Evolutionary conservation across 2,113 vertebrate species (phyloP).

Genomic region (Syngnathoides biaculeatus): DNA sequence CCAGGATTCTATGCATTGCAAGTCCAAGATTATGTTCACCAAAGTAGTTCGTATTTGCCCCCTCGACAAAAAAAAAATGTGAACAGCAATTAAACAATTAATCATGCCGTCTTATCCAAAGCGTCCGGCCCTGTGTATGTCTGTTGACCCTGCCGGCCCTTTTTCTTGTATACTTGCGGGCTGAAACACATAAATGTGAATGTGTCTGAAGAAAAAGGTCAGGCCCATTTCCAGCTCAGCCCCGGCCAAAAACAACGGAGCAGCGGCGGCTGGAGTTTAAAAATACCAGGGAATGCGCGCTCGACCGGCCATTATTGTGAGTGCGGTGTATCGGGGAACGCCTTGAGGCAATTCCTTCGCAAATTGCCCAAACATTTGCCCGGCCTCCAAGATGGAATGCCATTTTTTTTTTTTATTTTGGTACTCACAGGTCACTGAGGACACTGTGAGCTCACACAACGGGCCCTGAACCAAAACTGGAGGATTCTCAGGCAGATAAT

Average conservation of each 20-base stretch:
- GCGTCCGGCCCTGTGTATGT: not conserved
- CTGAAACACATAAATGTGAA: conserved; percentile 47
- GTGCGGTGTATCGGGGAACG: not conserved
- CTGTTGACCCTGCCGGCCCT: not conserved
- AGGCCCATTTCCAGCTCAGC: not conserved
- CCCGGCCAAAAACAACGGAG: conserved; percentile 36
- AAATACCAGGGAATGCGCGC: conserved; percentile 33
- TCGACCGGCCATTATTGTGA: conserved; percentile 1
- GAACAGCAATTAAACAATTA: not conserved
- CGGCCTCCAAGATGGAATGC: not conserved
- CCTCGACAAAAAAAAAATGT: not conserved
- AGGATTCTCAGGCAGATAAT: not conserved
- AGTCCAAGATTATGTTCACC: not conserved
- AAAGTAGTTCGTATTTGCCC: not conserved
- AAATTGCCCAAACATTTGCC: not conserved
- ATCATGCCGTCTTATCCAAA: not conserved
- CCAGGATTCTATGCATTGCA: not conserved
- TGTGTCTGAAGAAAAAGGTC: conserved; percentile 36
- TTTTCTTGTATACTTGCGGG: not conserved
- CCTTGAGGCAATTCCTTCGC: not conserved
- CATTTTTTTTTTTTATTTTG: not conserved
- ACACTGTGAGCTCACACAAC: not conserved
- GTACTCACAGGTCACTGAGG: not conserved
- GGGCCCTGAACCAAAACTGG: not conserved
- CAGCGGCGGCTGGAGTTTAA: conserved; percentile 46